Evolutionary conservation across 2,888 invertebrate genomes (phyloP), one percentile per base, ranked within the genome.

Genomic region (Tiliacea citrago): DNA sequence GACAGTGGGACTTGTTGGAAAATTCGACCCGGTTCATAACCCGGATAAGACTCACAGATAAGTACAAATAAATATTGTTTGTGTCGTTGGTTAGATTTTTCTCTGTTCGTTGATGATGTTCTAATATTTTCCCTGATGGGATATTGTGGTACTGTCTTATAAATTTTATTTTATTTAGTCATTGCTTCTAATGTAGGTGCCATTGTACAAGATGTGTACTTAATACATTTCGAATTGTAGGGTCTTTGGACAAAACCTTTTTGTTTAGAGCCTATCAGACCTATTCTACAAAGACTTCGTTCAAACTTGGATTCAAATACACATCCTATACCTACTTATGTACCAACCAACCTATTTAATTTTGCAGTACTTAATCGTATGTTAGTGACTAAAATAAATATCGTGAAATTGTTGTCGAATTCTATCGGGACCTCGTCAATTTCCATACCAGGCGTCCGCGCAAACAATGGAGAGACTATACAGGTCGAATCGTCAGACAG

Each of bases 11-110:
- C 91, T 91, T 91, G 91, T 85, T 85, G 85, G 89, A 87, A 89
- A 88, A 84, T 86, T 88, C 90, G 88, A 88, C 83, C 87, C 90
- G 90, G 91, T 87, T 91, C 91, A 92, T 88, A 88, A 73, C 90
- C 85, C 89, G 89, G 88, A 89, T 90, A 86, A 88, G 85, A 86
- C 87, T 91, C 87, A 86, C 85, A 93, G 94, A 94, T 94, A 93
- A 94, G 94, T 94, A 92, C 82, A 92, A 91, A 89, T 84, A 85
- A 86, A 88, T 86, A 86, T 88, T 79, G 82, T 73, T 78, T 80
- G 66, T 85, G 78, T 77, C 77, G 75, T 81, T 86, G 78, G 79
- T 82, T 76, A 60, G 79, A 85, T 77, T 71, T 81, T 75, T 75
- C 68, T 76, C 65, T 61, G n/a, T 65, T 73, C 61, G 73, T 65